A percentile compares a stretch with the other conserved stretches of the same genome.
Evolutionary conservation across 2,797 vertebrate genomes (phyloP).

Genomic region (Philypnodon macrostomus): DNA sequence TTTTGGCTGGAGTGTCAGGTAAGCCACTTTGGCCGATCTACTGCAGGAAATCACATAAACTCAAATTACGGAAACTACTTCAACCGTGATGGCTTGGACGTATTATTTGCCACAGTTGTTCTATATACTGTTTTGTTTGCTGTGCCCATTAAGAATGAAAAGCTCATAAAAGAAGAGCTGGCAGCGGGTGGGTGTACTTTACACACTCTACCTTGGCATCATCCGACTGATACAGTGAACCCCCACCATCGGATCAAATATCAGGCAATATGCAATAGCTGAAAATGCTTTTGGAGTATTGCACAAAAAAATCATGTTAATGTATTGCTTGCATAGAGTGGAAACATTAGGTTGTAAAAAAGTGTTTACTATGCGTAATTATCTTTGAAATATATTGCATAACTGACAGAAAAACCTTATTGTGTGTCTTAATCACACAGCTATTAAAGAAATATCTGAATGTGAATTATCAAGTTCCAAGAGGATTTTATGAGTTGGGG

Average conservation of each 20-base stretch:
- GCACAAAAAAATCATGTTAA: too few species aligned
- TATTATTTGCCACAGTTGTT: slow-evolving; percentile 13
- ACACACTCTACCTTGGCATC: slow-evolving; percentile 31
- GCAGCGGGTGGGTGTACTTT: slow-evolving; percentile 25
- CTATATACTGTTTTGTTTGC: slow-evolving; percentile 23
- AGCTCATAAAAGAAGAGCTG: slow-evolving; percentile 38
- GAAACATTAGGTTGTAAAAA: neutral
- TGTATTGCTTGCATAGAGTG: too few species aligned
- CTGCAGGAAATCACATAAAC: too few species aligned
- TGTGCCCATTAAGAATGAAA: slow-evolving; percentile 23
- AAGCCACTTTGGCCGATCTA: too few species aligned
- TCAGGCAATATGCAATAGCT: too few species aligned
- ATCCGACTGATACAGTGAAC: slow-evolving; percentile 15
- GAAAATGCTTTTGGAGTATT: too few species aligned
- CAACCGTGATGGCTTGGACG: too few species aligned
- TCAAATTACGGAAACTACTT: too few species aligned
- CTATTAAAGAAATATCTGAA: slow-evolving; percentile 59
- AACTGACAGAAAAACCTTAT: slow-evolving; percentile 27
- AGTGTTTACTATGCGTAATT: neutral
- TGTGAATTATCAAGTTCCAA: slow-evolving; percentile 51
- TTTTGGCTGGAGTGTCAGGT: too few species aligned
- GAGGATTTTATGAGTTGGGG: slow-evolving; percentile 18
- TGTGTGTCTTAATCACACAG: slow-evolving; percentile 28
- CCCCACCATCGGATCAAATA: slow-evolving; percentile 8
- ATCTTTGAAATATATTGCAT: slow-evolving; percentile 7